These are phyloP conservation scores for Anseranas semipalmata DNA, from an alignment of 2,113 vertebrate species.

Conservation along the genomic window DNA sequence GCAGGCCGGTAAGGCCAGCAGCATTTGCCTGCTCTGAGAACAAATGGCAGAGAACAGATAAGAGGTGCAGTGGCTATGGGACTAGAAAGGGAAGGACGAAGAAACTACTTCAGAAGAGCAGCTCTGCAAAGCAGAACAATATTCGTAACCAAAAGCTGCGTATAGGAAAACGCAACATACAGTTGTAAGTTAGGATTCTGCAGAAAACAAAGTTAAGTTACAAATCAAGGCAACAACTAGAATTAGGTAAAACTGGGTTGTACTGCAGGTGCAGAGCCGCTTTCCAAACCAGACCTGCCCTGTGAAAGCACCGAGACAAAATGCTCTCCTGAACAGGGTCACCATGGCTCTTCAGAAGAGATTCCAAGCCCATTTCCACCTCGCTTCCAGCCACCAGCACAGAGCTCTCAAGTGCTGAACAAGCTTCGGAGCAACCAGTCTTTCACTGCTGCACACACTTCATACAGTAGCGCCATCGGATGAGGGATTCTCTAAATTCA, in stretches of 20 bases:
- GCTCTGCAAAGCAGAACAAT: not conserved
- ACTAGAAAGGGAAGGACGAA: not conserved
- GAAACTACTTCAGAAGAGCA: not conserved
- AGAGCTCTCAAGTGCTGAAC: not conserved
- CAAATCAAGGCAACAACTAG: not conserved
- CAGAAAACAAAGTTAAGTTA: not conserved
- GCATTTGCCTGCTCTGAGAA: not conserved
- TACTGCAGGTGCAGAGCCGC: not conserved
- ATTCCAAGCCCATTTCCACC: not conserved
- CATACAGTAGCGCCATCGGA: rapidly evolving
- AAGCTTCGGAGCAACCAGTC: not conserved
- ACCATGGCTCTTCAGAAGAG: rapidly evolving
- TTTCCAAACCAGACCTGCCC: not conserved
- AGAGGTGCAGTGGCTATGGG: rapidly evolving
- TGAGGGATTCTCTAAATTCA: not conserved
- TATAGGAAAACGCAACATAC: too few species aligned
- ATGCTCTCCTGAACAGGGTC: not conserved
- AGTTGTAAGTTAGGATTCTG: not conserved
- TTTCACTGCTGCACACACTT: rapidly evolving
- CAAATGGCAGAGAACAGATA: not conserved
- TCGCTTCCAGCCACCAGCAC: rapidly evolving
- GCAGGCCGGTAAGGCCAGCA: not conserved
- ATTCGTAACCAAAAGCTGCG: rapidly evolving
- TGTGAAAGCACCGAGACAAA: too few species aligned
- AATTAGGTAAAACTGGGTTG: not conserved